Evolutionary conservation across 2,888 invertebrate species (phyloP), one percentile per base, ranked within the genome.

Genomic region (Cerastis leucographa): DNA sequence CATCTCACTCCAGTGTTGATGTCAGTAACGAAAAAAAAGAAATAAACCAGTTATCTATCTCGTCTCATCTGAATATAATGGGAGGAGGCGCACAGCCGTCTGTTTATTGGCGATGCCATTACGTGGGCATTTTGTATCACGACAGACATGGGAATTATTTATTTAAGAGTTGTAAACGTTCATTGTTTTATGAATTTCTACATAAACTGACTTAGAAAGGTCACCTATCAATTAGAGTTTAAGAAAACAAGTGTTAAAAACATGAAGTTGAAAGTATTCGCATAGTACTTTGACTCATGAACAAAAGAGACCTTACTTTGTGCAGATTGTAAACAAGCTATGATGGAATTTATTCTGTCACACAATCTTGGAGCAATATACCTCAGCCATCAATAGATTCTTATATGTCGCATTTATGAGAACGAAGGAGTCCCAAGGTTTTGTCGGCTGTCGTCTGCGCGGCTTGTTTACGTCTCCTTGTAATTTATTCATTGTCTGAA

Each of bases 51-150:
- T 78, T 79, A 76, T 90, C 88, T 91, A 92, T 93, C 92, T 87
- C 88, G 89, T 87, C 94, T 95, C 95, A 95, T 96, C 94, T 95
- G 94, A 95, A 95, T 96, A 96, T 94, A 95, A 96, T 95, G 93
- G 95, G 84, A 86, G 93, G 93, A 92, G 94, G 94, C 87, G 92
- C 91, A 90, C 87, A 85, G 88, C 86, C 81, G 89, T 88, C 90
- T 89, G 93, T 89, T 84, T 89, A 88, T 89, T 90, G 92, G 90
- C 91, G 88, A 90, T 92, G 92, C 90, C 90, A 93, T 93, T 93
- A 93, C 92, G 93, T 93, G 90, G 92, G 91, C 89, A 91, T 88
- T 90, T 89, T 88, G 89, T 90, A 87, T 87, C 88, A 88, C 87
- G 81, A 79, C 80, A 87, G 84, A 87, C 85, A 80, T 80, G 84